Percentiles rank a stretch among this genome's conserved stretches.
Evolutionary conservation across 2,797 vertebrate genomes (phyloP).

Genomic region (Holocentrus rufus): DNA sequence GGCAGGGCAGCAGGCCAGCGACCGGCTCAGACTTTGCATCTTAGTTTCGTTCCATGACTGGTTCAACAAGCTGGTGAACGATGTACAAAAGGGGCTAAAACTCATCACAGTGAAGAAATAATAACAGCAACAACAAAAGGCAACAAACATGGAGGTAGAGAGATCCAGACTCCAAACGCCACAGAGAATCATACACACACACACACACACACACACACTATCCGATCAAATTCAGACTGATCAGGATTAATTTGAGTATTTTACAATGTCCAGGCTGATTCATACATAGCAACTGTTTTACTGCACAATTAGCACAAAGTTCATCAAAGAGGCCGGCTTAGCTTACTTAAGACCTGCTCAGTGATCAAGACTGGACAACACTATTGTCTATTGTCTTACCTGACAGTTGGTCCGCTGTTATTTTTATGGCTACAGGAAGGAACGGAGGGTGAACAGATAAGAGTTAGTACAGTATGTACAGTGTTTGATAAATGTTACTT

Average conservation of each 20-base stretch:
- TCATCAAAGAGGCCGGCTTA: conserved; percentile 21
- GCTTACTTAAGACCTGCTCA: not conserved
- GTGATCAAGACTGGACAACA: conserved; percentile 5
- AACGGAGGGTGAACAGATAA: not conserved
- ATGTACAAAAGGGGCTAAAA: not conserved
- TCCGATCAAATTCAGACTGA: not conserved
- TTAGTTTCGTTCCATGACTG: conserved; percentile 71
- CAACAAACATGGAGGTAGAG: not conserved
- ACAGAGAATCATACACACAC: too few species aligned
- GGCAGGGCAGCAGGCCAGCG: conserved; percentile 71
- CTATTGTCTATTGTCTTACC: conserved; percentile 49
- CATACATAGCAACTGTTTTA: not conserved
- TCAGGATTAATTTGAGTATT: not conserved
- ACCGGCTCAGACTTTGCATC: conserved; percentile 60
- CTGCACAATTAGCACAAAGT: conserved; percentile 22
- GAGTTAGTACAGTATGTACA: not conserved
- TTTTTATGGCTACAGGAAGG: conserved; percentile 43
- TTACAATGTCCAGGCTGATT: not conserved
- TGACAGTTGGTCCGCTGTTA: conserved; percentile 43
- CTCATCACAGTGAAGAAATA: not conserved
- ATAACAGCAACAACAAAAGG: not conserved
- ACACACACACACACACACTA: too few species aligned
- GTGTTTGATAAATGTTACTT: not conserved
- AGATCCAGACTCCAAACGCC: not conserved
- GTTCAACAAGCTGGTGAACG: conserved; percentile 66